Evolutionary conservation across 2,797 vertebrate genomes (phyloP), one percentile per base, ranked within the genome.

Genomic region (Apodemus agrarius): DNA sequence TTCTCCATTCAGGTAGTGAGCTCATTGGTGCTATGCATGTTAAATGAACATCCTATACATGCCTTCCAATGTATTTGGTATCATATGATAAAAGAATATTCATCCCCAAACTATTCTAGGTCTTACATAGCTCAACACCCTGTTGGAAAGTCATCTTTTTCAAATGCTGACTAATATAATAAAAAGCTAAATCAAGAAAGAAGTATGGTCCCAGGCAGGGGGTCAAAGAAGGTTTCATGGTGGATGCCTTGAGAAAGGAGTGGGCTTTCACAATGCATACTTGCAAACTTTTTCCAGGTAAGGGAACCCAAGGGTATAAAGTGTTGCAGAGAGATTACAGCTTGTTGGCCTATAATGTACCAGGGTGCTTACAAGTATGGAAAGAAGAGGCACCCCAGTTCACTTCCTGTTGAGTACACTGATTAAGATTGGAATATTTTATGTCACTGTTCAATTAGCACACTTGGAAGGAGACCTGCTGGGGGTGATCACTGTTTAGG

Each of bases 11-110:
- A 69, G 76, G 46, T n/a, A 49, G 29, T 83, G 12, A 46, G 6
- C 61, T 92, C 85, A 95, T 69, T 83, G 84, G 13, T 95, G 88
- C 24, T 14, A 34, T 26, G 34, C 74, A 52, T 65, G 19, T 40
- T 91, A 74, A n/a, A 92, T 89, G 65, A 67, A 49, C 31, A 54
- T 52, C 19, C 34, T 57, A 69, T 21, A 52, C 40, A 84, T 74
- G 89, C 34, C 69, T 94, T 91, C 74, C 0, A 3, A 29, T 31
- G 6, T 61, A 67, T 69, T 40, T n/a, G 37, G 61, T 67, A 43
- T 82, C 91, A n/a, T 1, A n/a, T 84, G 89, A 86, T 52, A 78
- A 96, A 91, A 57, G 63, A 91, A 34, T 43, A 57, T 67, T 46
- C 78, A 59, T 92, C 37, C 82, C 87, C 52, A 89, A 95, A 69